Evolutionary conservation across 2,113 vertebrate species (phyloP), one percentile per base, ranked within the genome.

Genomic region (Candoia aspera): DNA sequence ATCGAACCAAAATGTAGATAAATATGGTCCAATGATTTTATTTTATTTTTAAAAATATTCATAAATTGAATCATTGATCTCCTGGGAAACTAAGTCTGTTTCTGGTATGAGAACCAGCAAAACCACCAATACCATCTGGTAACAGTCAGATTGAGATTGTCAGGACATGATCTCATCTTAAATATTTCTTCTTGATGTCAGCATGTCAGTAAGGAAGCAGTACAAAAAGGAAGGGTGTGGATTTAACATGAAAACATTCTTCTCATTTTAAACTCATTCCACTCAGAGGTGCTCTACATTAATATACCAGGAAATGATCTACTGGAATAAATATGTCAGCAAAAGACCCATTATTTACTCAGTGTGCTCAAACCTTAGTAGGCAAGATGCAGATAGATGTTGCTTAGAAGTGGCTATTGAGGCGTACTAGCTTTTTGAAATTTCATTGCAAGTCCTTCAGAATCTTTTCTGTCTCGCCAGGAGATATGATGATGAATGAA

Each of bases 101-200:
- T 94, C 88, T 53, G 87, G 12, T 0, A 0, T 89, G 85, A 4
- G 23, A 95, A 73, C 29, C 95, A 96, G 87, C 86, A 90, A 89
- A 91, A 57, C 93, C 91, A 26, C 94, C 92, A 95, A 89, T 96
- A 73, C 90, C 95, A 95, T 90, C 42, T 95, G 94, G 95, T 90
- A 95, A 90, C 11, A 23, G 89, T 96, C 94, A 95, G 87, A 59
- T 92, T 91, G 95, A 95, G 93, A 92, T 96, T 91, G 59, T 90
- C 96, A 85, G 90, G 94, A 88, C 84, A 88, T 93, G 94, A 95
- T 87, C 95, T 96, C 95, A 96, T 95, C 87, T 92, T 95, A 86
- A 62, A 62, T 54, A 2, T 59, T 93, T 89, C 64, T 95, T 91
- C 88, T 46, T 79, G 46, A 87, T 86, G 87, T 90, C 91, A 94